These are phyloP conservation scores for Drosophila fuyamai DNA, from an alignment of 1,140 invertebrate species.

Conservation along the genomic window DNA sequence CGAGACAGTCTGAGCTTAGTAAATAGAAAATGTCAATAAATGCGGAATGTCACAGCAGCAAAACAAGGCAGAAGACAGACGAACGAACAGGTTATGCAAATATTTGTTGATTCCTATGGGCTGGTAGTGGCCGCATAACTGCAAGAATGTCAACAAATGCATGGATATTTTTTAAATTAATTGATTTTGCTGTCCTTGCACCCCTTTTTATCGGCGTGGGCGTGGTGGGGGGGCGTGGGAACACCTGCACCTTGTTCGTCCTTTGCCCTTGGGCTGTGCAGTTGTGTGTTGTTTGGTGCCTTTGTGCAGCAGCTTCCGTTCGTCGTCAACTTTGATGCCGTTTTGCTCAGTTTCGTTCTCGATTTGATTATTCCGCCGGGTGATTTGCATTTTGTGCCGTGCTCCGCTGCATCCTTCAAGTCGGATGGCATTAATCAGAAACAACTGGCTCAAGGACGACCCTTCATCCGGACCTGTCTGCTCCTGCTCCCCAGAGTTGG, in stretches of 20 bases:
- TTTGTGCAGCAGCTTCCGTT: conserved; percentile 70
- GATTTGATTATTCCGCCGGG: conserved; percentile 78
- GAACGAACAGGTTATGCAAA: conserved; percentile 53
- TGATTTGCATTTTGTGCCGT: conserved; percentile 77
- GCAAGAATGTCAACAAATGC: conserved; percentile 52
- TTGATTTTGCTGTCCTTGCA: conserved; percentile 75
- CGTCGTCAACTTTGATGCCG: conserved; percentile 69
- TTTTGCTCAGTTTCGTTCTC: conserved; percentile 57
- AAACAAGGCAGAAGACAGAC: conserved; percentile 5
- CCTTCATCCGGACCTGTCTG: conserved; percentile 15
- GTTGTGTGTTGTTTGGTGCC: conserved; percentile 37
- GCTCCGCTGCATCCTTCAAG: conserved; percentile 62
- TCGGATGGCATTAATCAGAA: conserved; percentile 78
- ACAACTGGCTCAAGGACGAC: conserved; percentile 76
- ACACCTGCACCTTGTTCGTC: conserved; percentile 12
- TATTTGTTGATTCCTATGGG: conserved; percentile 51
- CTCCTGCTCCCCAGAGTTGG: conserved; percentile 5
- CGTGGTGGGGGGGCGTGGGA: not conserved
- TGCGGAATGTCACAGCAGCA: conserved; percentile 29
- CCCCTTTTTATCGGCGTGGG: not conserved
- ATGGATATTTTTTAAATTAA: conserved; percentile 74
- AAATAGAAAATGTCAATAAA: conserved; percentile 78
- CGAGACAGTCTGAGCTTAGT: conserved; percentile 43
- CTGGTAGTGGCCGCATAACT: conserved; percentile 18
- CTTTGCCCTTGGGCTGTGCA: conserved; percentile 37